Evolutionary conservation across 2,888 invertebrate species (phyloP).

Genomic region (Imbricaverruca yamaguchii): DNA sequence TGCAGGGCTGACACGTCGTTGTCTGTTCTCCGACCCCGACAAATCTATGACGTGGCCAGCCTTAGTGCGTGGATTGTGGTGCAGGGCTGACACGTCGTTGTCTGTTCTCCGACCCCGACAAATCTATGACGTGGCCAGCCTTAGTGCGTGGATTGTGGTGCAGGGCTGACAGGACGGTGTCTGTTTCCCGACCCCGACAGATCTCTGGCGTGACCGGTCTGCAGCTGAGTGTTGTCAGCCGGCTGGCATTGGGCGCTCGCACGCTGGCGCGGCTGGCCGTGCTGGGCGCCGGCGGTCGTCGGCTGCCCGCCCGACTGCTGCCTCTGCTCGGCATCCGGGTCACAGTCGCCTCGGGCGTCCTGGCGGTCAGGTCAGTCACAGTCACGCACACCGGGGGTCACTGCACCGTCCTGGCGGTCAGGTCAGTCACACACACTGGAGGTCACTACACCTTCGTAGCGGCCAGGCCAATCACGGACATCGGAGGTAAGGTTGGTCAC

Average conservation of each 20-base stretch:
- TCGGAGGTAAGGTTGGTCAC: no score
- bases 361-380: background rate
- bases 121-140: background rate
- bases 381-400: background rate
- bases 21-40: no score
- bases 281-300: background rate
- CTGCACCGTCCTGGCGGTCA: no score
- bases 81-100: no score
- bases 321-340: background rate
- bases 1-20: no score
- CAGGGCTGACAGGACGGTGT: no score
- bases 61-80: no score
- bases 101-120: background rate
- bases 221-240: background rate
- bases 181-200: background rate
- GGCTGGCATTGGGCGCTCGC: background rate
- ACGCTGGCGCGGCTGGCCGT: background rate
- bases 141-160: no score
- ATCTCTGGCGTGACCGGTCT: background rate
- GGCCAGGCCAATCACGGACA: no score
- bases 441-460: no score
- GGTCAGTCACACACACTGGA: no score
- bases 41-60: no score
- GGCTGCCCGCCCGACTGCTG: constrained; percentile 7
- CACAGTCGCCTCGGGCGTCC: background rate